Conservation (phyloP, 2,888 invertebrate species). For the Xylota sylvarum region DNA sequence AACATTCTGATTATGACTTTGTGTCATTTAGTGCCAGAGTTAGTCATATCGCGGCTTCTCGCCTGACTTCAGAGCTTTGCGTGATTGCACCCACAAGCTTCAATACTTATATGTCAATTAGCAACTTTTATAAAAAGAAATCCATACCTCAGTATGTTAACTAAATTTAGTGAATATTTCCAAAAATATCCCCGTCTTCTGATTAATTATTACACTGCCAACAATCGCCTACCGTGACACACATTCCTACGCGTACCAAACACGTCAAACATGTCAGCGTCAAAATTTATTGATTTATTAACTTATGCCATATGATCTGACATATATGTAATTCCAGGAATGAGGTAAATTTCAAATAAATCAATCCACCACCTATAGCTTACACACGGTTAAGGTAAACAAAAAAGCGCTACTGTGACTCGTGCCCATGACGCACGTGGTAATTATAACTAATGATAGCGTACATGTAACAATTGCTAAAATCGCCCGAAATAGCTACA, state of each 20-base stretch:
- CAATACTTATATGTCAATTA: slow-evolving; percentile 15
- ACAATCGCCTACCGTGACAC: slow-evolving; percentile 19
- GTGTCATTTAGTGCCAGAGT: neutral
- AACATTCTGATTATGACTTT: neutral
- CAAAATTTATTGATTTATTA: slow-evolving; percentile 19
- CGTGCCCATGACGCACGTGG: slow-evolving; percentile 53
- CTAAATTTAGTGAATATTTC: slow-evolving; percentile 15
- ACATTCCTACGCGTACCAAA: slow-evolving; percentile 5
- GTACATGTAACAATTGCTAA: slow-evolving; percentile 34
- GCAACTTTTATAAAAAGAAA: neutral
- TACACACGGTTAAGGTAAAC: slow-evolving; percentile 34
- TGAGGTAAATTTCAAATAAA: slow-evolving; percentile 24
- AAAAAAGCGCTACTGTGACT: slow-evolving; percentile 20
- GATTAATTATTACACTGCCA: slow-evolving; percentile 8
- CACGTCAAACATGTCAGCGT: slow-evolving; percentile 18
- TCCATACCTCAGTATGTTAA: neutral
- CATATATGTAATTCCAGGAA: slow-evolving; percentile 2
- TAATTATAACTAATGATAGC: slow-evolving; percentile 43
- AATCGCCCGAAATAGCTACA: neutral
- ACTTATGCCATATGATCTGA: slow-evolving; percentile 6
- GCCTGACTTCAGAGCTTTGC: slow-evolving; percentile 1
- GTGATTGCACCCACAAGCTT: neutral
- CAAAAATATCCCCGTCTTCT: neutral
- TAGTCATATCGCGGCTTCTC: neutral
- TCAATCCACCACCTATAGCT: slow-evolving; percentile 1